Evolutionary conservation across 1,140 invertebrate genomes (phyloP).

Genomic region (Neuroterus valhalla): DNA sequence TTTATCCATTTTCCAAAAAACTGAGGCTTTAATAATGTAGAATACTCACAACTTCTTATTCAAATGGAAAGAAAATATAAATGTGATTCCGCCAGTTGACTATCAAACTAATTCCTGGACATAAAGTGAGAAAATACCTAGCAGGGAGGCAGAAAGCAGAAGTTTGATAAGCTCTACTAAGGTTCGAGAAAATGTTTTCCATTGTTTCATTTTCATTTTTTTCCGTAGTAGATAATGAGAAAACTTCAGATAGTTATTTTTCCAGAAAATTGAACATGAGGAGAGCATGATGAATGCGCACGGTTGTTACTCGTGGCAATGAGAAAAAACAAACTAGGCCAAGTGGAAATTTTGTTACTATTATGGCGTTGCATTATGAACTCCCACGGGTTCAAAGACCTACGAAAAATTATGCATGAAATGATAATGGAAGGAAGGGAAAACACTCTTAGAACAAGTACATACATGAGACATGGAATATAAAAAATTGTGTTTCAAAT

Average conservation of each 20-base stretch:
- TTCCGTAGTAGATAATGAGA: slow-evolving; percentile 5
- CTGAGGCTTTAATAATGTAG: too few relatives aligned
- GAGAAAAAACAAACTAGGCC: slow-evolving; percentile 7
- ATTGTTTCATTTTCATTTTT: slow-evolving; percentile 6
- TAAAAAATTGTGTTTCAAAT: too few relatives aligned
- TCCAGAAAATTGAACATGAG: neutral
- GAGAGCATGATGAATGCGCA: neutral
- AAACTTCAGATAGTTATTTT: slow-evolving; percentile 20
- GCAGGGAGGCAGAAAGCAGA: neutral
- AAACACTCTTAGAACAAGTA: too few relatives aligned
- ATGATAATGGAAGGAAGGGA: neutral
- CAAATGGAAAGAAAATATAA: too few relatives aligned
- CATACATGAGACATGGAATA: too few relatives aligned
- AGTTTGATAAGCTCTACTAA: neutral
- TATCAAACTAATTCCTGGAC: too few relatives aligned
- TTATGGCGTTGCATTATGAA: slow-evolving; percentile 1
- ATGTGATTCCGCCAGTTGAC: too few relatives aligned
- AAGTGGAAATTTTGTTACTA: slow-evolving; percentile 7
- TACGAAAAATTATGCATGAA: neutral
- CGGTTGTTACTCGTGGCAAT: neutral
- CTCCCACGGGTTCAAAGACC: neutral
- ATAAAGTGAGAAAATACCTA: neutral
- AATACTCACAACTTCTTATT: too few relatives aligned
- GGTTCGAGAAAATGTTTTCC: neutral
- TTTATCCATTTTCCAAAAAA: too few relatives aligned